These are phyloP conservation scores for Macrobrachium nipponense DNA, from an alignment of 1,140 invertebrate genomes.

Conservation along the genomic window DNA sequence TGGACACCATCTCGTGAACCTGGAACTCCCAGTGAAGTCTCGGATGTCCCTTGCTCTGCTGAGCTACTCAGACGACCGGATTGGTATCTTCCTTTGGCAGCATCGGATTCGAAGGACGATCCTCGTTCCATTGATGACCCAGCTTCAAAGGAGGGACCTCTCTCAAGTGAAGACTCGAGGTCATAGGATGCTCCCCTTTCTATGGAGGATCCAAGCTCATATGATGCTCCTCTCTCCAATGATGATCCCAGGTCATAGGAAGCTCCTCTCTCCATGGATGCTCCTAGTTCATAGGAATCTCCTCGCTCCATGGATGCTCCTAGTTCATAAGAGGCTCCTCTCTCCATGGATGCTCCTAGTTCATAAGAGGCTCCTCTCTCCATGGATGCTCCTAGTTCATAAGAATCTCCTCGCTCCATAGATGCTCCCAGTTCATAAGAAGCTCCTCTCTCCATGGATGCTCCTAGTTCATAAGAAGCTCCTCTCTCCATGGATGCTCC, in stretches of 20 bases:
- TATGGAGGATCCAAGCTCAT: slow-evolving; percentile 36
- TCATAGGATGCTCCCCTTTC: slow-evolving; percentile 48
- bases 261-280: slow-evolving; percentile 37
- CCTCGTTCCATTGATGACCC: slow-evolving; percentile 37
- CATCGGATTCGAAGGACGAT: slow-evolving; percentile 29
- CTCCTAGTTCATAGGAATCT: slow-evolving; percentile 2
- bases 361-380: slow-evolving; percentile 23
- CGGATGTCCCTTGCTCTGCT: slow-evolving; percentile 20
- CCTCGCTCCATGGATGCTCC: slow-evolving; percentile 28
- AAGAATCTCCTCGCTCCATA: slow-evolving; percentile 23
- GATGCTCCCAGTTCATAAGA: slow-evolving; percentile 35
- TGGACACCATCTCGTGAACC: slow-evolving; percentile 24
- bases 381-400: slow-evolving; percentile 26
- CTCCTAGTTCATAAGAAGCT: slow-evolving; percentile 5
- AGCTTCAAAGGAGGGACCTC: slow-evolving; percentile 26
- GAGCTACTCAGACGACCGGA: slow-evolving; percentile 15
- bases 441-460: slow-evolving; percentile 38
- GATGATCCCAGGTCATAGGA: slow-evolving; percentile 40
- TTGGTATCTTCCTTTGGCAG: slow-evolving; percentile 15
- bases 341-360: slow-evolving; percentile 33
- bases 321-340: slow-evolving; percentile 33
- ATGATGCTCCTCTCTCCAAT: slow-evolving; percentile 36
- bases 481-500: slow-evolving; percentile 31
- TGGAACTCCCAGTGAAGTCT: slow-evolving; percentile 1
- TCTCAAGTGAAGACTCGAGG: slow-evolving; percentile 15